Evolutionary conservation across 1,140 invertebrate genomes (phyloP), one percentile per base, ranked within the genome.

Genomic region (Eufriesea mexicana): DNA sequence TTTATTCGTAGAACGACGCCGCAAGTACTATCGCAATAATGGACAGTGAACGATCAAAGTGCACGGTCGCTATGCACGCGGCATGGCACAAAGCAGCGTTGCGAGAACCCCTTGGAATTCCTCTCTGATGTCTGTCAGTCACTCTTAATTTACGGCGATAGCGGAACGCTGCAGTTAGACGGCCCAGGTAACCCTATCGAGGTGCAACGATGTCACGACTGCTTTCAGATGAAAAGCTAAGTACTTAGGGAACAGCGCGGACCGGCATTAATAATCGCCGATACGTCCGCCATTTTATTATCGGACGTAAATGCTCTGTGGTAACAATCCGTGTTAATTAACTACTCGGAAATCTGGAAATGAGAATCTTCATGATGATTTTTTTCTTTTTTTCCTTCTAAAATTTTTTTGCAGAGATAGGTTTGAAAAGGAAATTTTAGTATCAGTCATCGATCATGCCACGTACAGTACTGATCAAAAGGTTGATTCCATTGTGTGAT

Each of bases 141-240:
- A 88, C 77, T 89, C 83, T 84, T 89, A 88, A 89, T 89, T 89
- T 89, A 89, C 86, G 86, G 81, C 86, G 87, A 89, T 88, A 83
- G 86, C 83, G 83, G 79, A 88, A 88, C 86, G 79, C 49, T 28
- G 71, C 70, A 47, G 82, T 85, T 84, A 70, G 86, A 87, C 82
- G 83, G 78, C 67, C 72, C 86, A 85, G 82, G 86, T 83, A 87
- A 81, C 86, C 83, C 84, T 47, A 84, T 87, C 81, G 79, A 88
- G 87, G 83, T 77, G 85, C 86, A 80, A 81, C 86, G 75, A 79
- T 85, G 87, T 85, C 86, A 85, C 83, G 78, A 55, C 47, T 57
- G 75, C 79, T 73, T 73, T 49, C 49, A 64, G 54, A 78, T 70
- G 82, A 83, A 84, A 85, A 75, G 62, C 78, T 78, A 88, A 84